Evolutionary conservation across 2,113 vertebrate genomes (phyloP).

Genomic region (Vimba vimba): DNA sequence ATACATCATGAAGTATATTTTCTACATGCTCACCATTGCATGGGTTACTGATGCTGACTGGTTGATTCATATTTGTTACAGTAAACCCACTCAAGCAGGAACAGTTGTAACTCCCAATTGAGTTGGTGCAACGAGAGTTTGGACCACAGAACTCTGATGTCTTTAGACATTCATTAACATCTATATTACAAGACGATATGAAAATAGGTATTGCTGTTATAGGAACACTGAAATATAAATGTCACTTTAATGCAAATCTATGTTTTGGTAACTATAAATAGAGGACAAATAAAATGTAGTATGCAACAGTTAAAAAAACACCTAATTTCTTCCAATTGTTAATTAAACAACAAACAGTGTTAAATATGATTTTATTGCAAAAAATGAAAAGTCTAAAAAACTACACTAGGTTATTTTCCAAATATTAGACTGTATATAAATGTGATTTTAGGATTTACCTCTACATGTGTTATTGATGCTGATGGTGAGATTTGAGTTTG

Average conservation of each 20-base stretch:
- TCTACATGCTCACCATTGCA: conserved; percentile 15
- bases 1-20: background rate
- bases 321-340: background rate
- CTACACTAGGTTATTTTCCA: background rate
- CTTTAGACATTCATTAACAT: background rate
- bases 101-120: background rate
- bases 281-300: too few species aligned
- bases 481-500: background rate
- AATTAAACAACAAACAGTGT: background rate
- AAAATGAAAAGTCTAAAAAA: background rate
- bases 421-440: background rate
- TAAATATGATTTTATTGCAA: background rate
- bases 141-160: background rate
- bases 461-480: background rate
- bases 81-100: conserved; percentile 7
- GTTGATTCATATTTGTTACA: background rate
- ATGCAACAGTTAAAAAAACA: too few species aligned
- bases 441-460: background rate
- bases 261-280: too few species aligned
- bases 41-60: conserved; percentile 6
- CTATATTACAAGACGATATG: background rate
- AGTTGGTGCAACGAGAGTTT: background rate
- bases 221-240: too few species aligned
- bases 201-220: background rate
- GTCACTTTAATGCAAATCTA: too few species aligned